Evolutionary conservation across 2,888 invertebrate species (phyloP), one percentile per base, ranked within the genome.

Genomic region (Habroteleia sp.): DNA sequence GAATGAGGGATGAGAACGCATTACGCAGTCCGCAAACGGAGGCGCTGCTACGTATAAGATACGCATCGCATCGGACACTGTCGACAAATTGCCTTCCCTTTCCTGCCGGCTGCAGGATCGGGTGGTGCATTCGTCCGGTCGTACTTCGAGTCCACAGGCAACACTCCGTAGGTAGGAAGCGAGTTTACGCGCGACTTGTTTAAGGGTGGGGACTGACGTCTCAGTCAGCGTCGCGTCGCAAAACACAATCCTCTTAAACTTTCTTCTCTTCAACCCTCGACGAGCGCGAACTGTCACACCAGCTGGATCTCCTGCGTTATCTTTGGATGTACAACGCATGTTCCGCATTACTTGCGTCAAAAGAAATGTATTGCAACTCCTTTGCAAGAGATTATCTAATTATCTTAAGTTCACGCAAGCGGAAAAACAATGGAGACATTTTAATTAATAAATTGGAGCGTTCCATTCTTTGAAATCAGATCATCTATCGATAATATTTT

Each of bases 61-160:
- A 84, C 84, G 81, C 81, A 84, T 85, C 83, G 82, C 80, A 77
- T 79, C 82, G 82, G 66, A 77, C 80, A 79, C 81, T 76, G 79
- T 72, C 82, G 84, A 85, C 85, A 85, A 86, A 86, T 85, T 84
- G 83, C 82, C 78, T 79, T 76, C 77, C 77, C 81, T 80, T 80
- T 71, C 75, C 72, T 39, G 65, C 54, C 60, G 71, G 33, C 46
- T 71, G 62, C 74, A 62, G 54, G 72, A 74, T 73, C 78, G 52
- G 72, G 66, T 72, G 68, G 65, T 77, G 56, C 79, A 44, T 68
- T 56, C 66, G 54, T 76, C 76, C 68, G 77, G 68, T 48, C 71
- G 77, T 27, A 44, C 29, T 25, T 39, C 29, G 31, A 48, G 77
- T 56, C 76, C 68, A 68, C 72, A 65, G 74, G 72, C 74, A 16